Base-by-base conservation (phyloP, 2,797 vertebrate genomes). In the Periparus ater region DNA sequence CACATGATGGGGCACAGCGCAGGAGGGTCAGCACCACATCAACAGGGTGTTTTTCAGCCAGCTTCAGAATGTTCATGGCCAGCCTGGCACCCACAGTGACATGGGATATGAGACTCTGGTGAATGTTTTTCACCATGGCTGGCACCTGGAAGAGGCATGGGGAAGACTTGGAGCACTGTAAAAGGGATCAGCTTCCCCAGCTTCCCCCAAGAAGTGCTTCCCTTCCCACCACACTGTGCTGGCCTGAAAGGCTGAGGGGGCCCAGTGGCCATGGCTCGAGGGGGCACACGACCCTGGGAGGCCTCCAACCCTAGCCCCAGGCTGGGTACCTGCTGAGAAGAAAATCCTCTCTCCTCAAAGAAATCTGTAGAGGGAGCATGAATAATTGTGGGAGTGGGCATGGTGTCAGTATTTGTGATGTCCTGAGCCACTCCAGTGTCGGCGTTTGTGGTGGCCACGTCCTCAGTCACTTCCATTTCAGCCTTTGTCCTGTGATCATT, bases 211-310 rank as follows among this genome's bases (percentile, higher is more conserved):
- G 17, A 19, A 29, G 26, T 40, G 58, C 25, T 45, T 45, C 53
- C 2, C 19, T 73, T 45, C 23, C 42, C 6, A 3, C 19, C 18
- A 10, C 32, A 22, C 13, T 17, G 3, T 34, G 32, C 25, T 36
- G 53, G 32, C n/a, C 42, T 73, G 25, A 45, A 29, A 45, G 32
- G 5, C 15, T 45, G 8, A 72, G 40, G 25, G 2, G 14, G 32
- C 11, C 19, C 7, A 10, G 14, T 3, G 2, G 18, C 7, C 2
- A 4, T 16, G 40, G 30, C 40, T 12, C 34, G 17, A 58, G 2
- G 5, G n/a, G 71, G 2, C 42, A 36, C 20, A 17, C 4, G 3
- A 17, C 23, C 8, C 7, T 58, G 36, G 5, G 42, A 27, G 19
- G 20, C 42, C n/a, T 21, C 5, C 11, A 55, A 11, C 8, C 17